phyloP scores from a whole-genome alignment of 2,113 vertebrate species.

The Cheirogaleus medius region DNA sequence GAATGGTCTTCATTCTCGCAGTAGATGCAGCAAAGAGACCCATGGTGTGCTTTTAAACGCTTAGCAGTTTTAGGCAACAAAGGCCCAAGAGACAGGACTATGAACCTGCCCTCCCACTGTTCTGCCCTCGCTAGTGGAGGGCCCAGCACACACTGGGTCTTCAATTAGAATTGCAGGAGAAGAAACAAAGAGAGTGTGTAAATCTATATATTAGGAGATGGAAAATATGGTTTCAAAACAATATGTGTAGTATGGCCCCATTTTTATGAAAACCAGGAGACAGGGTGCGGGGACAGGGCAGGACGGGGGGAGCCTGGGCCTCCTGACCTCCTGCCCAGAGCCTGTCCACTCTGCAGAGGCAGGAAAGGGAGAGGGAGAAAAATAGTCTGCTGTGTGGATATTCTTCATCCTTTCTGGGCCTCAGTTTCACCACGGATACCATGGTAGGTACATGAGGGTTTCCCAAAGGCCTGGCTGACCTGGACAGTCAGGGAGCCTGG shows the following conservation, averaged over 20 bases:
- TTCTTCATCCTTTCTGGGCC: background rate
- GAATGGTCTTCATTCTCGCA: too few species aligned
- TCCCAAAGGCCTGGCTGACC: background rate
- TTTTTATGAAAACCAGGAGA: background rate
- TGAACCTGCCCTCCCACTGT: too few species aligned
- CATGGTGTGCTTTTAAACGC: too few species aligned
- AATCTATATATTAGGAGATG: background rate
- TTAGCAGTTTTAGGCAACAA: too few species aligned
- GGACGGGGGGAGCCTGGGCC: background rate
- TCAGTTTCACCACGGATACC: background rate
- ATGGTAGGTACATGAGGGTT: background rate
- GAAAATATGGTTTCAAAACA: background rate
- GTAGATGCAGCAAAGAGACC: too few species aligned
- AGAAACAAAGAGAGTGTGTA: background rate
- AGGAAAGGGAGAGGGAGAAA: background rate
- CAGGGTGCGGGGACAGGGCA: background rate
- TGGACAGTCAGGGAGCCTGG: background rate
- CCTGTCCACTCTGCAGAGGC: background rate
- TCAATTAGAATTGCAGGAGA: background rate
- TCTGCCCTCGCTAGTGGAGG: background rate
- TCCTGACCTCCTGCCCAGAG: background rate
- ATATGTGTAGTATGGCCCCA: background rate
- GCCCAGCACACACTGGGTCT: too few species aligned
- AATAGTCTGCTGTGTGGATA: background rate
- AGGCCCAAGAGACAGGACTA: background rate